Conservation (phyloP, 2,888 invertebrate genomes). For the Globia sparganii region DNA sequence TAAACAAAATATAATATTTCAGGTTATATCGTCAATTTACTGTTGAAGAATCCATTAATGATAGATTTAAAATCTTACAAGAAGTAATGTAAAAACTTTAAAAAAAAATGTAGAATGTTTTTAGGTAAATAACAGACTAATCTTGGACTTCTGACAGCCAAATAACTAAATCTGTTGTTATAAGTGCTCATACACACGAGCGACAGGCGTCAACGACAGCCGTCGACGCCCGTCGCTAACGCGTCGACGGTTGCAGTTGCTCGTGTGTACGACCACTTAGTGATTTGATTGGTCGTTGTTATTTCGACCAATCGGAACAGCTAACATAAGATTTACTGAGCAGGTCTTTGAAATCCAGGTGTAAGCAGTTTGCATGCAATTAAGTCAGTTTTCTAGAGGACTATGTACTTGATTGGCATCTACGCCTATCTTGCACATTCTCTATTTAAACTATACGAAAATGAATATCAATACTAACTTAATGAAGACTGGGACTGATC, state of each 20-base stretch:
- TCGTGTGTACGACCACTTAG: too few species aligned
- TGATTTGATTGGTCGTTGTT: background rate
- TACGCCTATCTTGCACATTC: background rate
- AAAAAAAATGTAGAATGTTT: background rate
- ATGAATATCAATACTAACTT: conserved; percentile 17
- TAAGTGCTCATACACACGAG: background rate
- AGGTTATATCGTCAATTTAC: conserved; percentile 50
- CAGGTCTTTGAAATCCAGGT: background rate
- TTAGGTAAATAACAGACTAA: background rate
- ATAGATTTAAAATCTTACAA: conserved; percentile 19
- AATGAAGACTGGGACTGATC: conserved; percentile 13
- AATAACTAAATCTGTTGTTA: background rate
- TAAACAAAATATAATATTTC: conserved; percentile 26
- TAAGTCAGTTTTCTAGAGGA: background rate
- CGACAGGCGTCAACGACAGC: too few species aligned
- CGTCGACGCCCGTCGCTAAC: too few species aligned
- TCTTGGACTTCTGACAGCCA: background rate
- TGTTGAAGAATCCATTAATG: background rate
- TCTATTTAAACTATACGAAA: background rate
- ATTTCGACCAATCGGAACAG: background rate
- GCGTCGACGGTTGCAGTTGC: too few species aligned
- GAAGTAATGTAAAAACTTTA: background rate
- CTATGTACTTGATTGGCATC: conserved; percentile 2
- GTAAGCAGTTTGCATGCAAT: conserved; percentile 6
- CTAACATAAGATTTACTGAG: background rate